Evolutionary conservation across 2,113 vertebrate genomes (phyloP), one percentile per base, ranked within the genome.

Genomic region (Hiodon alosoides): DNA sequence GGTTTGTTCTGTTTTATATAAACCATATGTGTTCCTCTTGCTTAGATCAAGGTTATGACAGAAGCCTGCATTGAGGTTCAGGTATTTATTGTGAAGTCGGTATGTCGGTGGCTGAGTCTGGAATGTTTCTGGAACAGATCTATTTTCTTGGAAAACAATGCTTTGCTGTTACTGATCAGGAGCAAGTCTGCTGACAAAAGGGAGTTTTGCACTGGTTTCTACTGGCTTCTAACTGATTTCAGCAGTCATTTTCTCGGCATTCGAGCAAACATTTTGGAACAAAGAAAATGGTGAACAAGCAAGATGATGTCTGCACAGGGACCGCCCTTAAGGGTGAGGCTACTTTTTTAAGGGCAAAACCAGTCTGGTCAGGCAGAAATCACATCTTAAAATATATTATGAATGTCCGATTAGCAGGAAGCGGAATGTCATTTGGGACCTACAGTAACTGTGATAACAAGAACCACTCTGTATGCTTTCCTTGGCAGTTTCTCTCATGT

Each of bases 21-120:
- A 13, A 60, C 13, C 4, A 14, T 7, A 87, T 81, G 79, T 75
- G 80, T 83, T 87, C 85, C 61, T 74, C 50, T 31, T 31, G 31
- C 31, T 31, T 31, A 31, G 31, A 31, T 31, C 31, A 31, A 31
- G 31, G 31, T 31, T 31, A 31, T 31, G 31, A 31, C 31, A 31
- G 31, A 31, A 31, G 31, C 31, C 31, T 31, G 31, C 31, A 31
- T 31, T 31, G 31, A 31, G 31, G 31, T 31, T 82, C 14, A 51
- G 47, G 14, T 68, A 46, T 51, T 50, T 5, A 11, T 51, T 50
- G 47, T 11, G 7, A 9, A 48, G 51, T 7, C 48, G 13, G 52
- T 71, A 8, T 7, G 16, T 31, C 2, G 2, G 7, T 71, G 52
- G 69, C 53, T 57, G 7, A 58, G 16, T 2, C 16, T 31, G 69